These are phyloP conservation scores for Boloria selene DNA, from an alignment of 2,888 invertebrate species.

Conservation along the genomic window DNA sequence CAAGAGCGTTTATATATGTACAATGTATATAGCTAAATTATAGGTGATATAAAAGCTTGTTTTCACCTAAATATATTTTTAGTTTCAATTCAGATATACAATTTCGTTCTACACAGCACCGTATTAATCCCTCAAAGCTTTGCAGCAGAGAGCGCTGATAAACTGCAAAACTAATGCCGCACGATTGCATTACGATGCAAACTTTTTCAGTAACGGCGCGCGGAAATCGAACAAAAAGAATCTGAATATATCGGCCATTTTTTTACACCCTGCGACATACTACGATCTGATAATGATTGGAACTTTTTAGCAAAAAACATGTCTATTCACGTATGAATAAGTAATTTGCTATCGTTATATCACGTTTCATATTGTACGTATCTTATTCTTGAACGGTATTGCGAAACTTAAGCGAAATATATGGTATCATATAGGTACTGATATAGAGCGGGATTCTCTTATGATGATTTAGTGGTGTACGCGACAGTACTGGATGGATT, in stretches of 20 bases:
- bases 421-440: constrained; percentile 51
- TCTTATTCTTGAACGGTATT: constrained; percentile 29
- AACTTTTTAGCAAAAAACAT: constrained; percentile 53
- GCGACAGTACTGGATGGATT: constrained; percentile 79
- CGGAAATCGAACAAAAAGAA: constrained; percentile 72
- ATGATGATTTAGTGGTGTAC: constrained; percentile 79
- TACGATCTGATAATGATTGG: constrained; percentile 68
- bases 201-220: constrained; percentile 76
- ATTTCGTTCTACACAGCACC: constrained; percentile 61
- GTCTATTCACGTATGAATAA: constrained; percentile 31
- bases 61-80: no score
- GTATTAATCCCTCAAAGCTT: constrained; percentile 80
- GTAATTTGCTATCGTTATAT: constrained; percentile 25
- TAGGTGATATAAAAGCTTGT: constrained; percentile 44
- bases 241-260: constrained; percentile 67
- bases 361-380: constrained; percentile 30
- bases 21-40: no score
- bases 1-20: constrained; percentile 17
- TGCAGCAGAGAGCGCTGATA: constrained; percentile 70
- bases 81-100: constrained; percentile 38
- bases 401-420: constrained; percentile 47
- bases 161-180: constrained; percentile 76
- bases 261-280: constrained; percentile 65
- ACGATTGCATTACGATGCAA: constrained; percentile 79
- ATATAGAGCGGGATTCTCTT: constrained; percentile 72